phyloP scores from a whole-genome alignment of 2,113 vertebrate genomes.

The Pseudorasbora parva region DNA sequence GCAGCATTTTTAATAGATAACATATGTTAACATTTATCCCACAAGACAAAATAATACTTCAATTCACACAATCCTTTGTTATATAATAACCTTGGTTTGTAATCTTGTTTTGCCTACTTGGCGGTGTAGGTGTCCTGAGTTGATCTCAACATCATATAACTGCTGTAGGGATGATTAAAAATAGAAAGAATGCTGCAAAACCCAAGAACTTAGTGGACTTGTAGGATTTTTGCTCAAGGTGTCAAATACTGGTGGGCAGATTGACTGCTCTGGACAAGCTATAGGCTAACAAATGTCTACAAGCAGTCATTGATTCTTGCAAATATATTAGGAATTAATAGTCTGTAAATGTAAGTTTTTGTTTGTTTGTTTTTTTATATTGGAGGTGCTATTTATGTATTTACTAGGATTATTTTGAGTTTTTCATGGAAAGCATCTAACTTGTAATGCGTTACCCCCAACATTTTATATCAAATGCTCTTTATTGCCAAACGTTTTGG shows the following conservation, averaged over 20 bases:
- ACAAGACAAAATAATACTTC: not conserved
- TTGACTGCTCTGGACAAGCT: not conserved
- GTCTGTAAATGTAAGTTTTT: too few species aligned
- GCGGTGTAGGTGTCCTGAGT: too few species aligned
- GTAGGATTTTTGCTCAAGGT: not conserved
- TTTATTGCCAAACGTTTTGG: too few species aligned
- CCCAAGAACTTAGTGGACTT: not conserved
- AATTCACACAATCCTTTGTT: not conserved
- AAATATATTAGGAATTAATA: not conserved
- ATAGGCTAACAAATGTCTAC: not conserved
- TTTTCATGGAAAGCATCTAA: too few species aligned
- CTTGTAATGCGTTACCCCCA: not conserved
- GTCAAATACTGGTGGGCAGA: not conserved
- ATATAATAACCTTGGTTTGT: not conserved
- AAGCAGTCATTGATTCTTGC: not conserved
- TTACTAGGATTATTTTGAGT: too few species aligned
- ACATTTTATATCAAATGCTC: not conserved
- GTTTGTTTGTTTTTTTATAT: too few species aligned
- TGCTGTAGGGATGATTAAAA: not conserved
- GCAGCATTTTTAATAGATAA: not conserved
- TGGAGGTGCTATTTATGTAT: too few species aligned
- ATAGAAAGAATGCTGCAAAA: not conserved
- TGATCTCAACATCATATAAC: slow-evolving; percentile 6
- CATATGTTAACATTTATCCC: not conserved
- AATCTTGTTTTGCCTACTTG: not conserved